Evolutionary conservation across 2,888 invertebrate species (phyloP).

Genomic region (Lycaena phlaeas): DNA sequence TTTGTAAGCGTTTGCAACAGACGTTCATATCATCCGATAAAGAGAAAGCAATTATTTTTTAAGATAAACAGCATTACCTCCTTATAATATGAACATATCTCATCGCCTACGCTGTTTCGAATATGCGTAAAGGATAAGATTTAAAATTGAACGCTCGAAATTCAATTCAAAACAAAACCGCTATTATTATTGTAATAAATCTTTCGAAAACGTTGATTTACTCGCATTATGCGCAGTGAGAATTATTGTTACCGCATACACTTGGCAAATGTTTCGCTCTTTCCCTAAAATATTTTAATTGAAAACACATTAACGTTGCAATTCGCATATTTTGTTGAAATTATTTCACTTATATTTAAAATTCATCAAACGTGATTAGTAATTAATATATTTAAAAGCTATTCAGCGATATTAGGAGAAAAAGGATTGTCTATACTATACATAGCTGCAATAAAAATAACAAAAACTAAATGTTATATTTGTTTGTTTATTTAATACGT

Average conservation of each 20-base stretch:
- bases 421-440: no score
- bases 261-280: constrained; percentile 18
- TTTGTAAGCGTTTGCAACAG: not conserved
- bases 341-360: constrained; percentile 1
- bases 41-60: constrained; percentile 14
- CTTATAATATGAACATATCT: constrained; percentile 17
- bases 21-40: not conserved
- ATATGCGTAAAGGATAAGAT: constrained; percentile 19
- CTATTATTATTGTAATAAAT: constrained; percentile 21
- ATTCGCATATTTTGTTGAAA: constrained; percentile 1
- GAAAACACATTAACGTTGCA: constrained; percentile 8
- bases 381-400: no score
- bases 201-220: constrained; percentile 23
- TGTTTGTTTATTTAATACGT: no score
- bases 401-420: no score
- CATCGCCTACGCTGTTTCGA: constrained; percentile 19
- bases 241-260: constrained; percentile 22
- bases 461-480: no score
- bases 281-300: constrained; percentile 13
- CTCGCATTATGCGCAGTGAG: constrained; percentile 14
- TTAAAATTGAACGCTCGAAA: constrained; percentile 19
- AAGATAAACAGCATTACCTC: constrained; percentile 12
- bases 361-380: no score
- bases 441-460: no score
- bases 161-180: constrained; percentile 22